Base-by-base conservation (phyloP, 2,888 invertebrate species). In the Drosophila longiperda region DNA sequence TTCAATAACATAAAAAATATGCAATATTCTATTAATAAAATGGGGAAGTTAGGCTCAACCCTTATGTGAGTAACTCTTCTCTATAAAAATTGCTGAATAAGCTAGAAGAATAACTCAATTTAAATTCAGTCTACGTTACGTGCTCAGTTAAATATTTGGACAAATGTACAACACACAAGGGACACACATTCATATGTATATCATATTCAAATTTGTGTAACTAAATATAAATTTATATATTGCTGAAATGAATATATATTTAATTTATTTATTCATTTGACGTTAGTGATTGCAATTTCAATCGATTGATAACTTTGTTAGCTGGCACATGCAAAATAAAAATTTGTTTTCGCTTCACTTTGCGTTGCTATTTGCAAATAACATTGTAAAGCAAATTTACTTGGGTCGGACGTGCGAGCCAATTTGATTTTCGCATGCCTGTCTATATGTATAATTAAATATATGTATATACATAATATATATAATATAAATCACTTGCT, bases 261-360 rank as follows among this genome's bases (percentile, higher is more conserved):
- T 15, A 23, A 20, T 7, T 45, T 48, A 58, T 75, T 54, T 17
- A 32, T 75, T 50, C 45, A 63, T 64, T 68, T 66, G 57, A 36
- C 58, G 50, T 40, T 74, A 50, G 23, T 45, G 45, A 45, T 72
- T 61, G 64, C 67, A 54, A 49, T 79, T 63, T 67, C 62, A 66
- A 63, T 83, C 84, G 87, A 89, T 87, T 82, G 85, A 89, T 84
- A 84, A 87, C 87, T 84, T 89, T 82, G 82, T 87, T 89, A 87
- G 89, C 82, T 66, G 48, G 60, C 64, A 83, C 66, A 66, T 75
- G 73, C 12, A 61, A 78, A 61, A 57, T 66, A 68, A 11, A 63
- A 70, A 45, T 50, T 75, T 50, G 49, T 60, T 63, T 63, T 52
- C 54, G 57, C 23, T 57, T 40, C 62, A 68, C 64, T 50, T 59